These are phyloP conservation scores for Labeo rohita DNA, from an alignment of 2,113 vertebrate genomes.

Conservation along the genomic window DNA sequence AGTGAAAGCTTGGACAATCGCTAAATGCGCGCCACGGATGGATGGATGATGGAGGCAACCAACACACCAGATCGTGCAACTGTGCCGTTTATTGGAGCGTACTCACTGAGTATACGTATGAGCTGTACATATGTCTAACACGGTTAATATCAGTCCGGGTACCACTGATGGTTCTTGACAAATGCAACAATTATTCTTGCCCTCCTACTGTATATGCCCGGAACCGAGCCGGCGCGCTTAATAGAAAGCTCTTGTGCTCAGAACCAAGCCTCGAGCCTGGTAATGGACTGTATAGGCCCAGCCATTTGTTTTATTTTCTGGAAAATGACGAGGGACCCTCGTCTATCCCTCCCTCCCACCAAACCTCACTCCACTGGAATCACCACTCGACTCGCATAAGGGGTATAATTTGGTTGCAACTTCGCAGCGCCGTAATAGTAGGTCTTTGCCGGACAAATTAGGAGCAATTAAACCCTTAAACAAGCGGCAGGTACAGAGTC, in stretches of 20 bases:
- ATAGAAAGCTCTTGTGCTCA: slow-evolving; percentile 49
- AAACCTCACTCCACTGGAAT: slow-evolving; percentile 61
- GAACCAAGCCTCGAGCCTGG: slow-evolving; percentile 56
- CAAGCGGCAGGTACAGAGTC: slow-evolving; percentile 60
- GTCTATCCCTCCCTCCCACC: slow-evolving; percentile 38
- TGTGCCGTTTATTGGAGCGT: neutral
- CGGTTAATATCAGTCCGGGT: neutral
- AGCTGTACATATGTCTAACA: neutral
- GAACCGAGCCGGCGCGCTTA: slow-evolving; percentile 47
- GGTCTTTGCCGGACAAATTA: slow-evolving; percentile 68
- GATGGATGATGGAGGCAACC: slow-evolving; percentile 6
- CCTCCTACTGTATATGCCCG: slow-evolving; percentile 34
- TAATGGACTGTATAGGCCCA: slow-evolving; percentile 51
- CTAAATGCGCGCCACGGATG: neutral
- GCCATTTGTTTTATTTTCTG: slow-evolving; percentile 61
- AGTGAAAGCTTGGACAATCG: slow-evolving; percentile 4
- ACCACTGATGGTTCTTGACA: slow-evolving; percentile 43
- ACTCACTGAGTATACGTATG: neutral
- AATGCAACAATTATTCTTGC: slow-evolving; percentile 56
- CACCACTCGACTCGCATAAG: slow-evolving; percentile 69
- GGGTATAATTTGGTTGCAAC: slow-evolving; percentile 68
- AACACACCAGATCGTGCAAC: neutral
- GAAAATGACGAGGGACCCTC: slow-evolving; percentile 65
- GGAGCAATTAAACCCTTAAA: slow-evolving; percentile 74
- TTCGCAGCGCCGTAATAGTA: slow-evolving; percentile 68